These are phyloP conservation scores for Scomber colias DNA, from an alignment of 2,113 vertebrate species.

Conservation along the genomic window DNA sequence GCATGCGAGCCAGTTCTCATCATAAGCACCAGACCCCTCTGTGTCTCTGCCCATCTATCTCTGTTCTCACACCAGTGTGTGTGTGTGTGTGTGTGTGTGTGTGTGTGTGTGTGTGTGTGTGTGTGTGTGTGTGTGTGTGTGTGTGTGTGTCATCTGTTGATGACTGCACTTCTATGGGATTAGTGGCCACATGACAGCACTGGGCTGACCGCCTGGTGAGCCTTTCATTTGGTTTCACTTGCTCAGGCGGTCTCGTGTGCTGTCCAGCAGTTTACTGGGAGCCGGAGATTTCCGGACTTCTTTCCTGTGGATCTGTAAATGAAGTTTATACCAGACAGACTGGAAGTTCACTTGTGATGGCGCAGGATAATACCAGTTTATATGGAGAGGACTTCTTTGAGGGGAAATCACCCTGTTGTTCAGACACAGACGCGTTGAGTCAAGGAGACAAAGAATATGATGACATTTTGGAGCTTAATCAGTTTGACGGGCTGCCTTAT, in stretches of 20 bases:
- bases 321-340: constrained; percentile 32
- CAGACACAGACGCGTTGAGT: constrained; percentile 52
- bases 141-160: constrained; percentile 63
- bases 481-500: constrained; percentile 92
- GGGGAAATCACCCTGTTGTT: constrained; percentile 45
- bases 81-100: neutral
- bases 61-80: constrained; percentile 8
- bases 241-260: constrained; percentile 39
- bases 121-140: constrained; percentile 32
- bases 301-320: constrained; percentile 48
- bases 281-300: constrained; percentile 51
- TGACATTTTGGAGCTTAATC: constrained; percentile 89
- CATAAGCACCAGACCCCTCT: constrained; percentile 48
- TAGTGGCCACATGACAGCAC: constrained; percentile 78
- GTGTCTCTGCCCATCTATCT: constrained; percentile 29
- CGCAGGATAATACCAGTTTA: constrained; percentile 47
- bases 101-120: constrained; percentile 39
- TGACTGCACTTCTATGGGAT: constrained; percentile 72
- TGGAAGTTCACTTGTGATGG: constrained; percentile 51
- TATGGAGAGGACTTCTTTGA: constrained; percentile 56
- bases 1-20: constrained; percentile 34
- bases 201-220: constrained; percentile 66
- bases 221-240: constrained; percentile 71
- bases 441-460: constrained; percentile 68
- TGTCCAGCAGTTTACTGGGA: constrained; percentile 54